Evolutionary conservation across 2,113 vertebrate genomes (phyloP), one percentile per base, ranked within the genome.

Genomic region (Burhinus bistriatus): DNA sequence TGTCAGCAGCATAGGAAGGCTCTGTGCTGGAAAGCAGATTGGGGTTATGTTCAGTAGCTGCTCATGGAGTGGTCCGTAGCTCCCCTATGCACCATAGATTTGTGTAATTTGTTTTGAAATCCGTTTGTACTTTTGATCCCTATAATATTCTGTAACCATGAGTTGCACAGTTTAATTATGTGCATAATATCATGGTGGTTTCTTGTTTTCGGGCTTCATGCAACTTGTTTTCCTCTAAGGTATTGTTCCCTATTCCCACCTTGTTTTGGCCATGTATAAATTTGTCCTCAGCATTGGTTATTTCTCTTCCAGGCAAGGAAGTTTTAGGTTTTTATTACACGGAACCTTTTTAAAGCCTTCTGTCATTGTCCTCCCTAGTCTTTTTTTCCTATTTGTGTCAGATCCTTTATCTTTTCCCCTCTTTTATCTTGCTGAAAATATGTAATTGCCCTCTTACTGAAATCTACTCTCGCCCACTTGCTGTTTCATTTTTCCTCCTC

Each of bases 331-430:
- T 79, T 70, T 59, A 15, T 89, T 58, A 27, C 10, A 8, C 30
- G 23, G 38, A 68, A 87, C 15, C 8, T 49, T 87, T 82, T 66
- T 71, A 55, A 40, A 87, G 30, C 14, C n/a, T 95, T 78, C 25
- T 58, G 29, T 76, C 0, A 0, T 68, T 42, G 47, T 36, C 12
- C 36, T 80, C 11, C 13, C 19, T 80, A 3, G 6, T 75, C 2
- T 22, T 36, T 76, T 51, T 25, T 18, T 26, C 13, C 10, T 20
- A 30, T 66, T 71, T 68, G 15, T 83, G n/a, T 89, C n/a, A 75
- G 57, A 36, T 83, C 36, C 45, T 36, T 5, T 86, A 2, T 89
- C 4, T 62, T 80, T 83, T 57, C 34, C 40, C 34, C 6, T 36
- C 15, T 79, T 73, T 62, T 52, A 15, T 57, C 57, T 81, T 19